Evolutionary conservation across 2,113 vertebrate genomes (phyloP).

Genomic region (Ardeotis arabs): DNA sequence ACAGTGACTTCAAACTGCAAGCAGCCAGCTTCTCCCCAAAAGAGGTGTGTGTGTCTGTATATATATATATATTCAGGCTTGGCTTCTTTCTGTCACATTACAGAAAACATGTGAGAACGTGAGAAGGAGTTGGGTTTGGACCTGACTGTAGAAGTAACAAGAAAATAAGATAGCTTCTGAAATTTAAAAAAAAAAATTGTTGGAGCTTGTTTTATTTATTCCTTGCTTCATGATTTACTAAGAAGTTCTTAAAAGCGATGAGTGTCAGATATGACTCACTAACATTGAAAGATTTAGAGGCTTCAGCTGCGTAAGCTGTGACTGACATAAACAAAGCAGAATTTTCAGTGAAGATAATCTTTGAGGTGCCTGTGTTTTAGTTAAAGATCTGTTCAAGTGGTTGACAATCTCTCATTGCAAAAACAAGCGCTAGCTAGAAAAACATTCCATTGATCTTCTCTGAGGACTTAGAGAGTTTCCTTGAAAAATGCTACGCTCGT

Average conservation of each 20-base stretch:
- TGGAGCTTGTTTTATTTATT: not conserved
- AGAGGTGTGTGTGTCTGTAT: not conserved
- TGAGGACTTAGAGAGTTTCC: not conserved
- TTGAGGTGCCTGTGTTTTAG: not conserved
- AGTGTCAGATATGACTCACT: not conserved
- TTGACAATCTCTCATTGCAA: not conserved
- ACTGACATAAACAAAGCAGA: not conserved
- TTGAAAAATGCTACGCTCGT: not conserved
- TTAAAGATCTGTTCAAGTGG: not conserved
- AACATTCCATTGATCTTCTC: not conserved
- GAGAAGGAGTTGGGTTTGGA: not conserved
- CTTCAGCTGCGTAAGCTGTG: not conserved
- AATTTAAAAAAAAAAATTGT: not conserved
- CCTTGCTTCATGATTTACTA: not conserved
- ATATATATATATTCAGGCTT: not conserved
- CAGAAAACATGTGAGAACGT: not conserved
- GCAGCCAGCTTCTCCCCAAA: conserved; percentile 52
- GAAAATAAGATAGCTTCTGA: not conserved
- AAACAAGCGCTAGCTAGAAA: not conserved
- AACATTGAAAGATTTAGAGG: not conserved
- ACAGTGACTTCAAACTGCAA: conserved; percentile 61
- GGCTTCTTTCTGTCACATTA: not conserved
- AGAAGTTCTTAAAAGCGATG: not conserved
- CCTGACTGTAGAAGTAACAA: not conserved
- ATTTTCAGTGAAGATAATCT: not conserved